Base-by-base conservation (phyloP, 1,140 invertebrate genomes). In the Neotoxoptera formosana region DNA sequence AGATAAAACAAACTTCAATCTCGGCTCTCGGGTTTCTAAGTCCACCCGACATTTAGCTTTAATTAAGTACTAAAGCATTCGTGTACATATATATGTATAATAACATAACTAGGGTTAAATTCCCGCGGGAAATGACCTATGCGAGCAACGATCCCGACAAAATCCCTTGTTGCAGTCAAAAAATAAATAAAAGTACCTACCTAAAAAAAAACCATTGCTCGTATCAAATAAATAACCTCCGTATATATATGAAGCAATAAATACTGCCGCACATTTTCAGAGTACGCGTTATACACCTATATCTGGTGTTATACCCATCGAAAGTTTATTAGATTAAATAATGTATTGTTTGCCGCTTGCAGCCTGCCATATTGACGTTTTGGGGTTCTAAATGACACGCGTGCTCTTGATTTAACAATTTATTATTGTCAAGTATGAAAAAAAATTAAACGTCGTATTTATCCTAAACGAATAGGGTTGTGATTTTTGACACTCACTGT, bases 1-100 rank as follows among this genome's bases (percentile, higher is more conserved):
- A 90, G 89, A 90, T 90, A 90, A 90, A 90, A 90, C 89, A 90
- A 90, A 90, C 89, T 90, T 90, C 89, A 90, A 90, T 90, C 53
- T 60, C 36, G 11, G 53, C 87, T 53, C 8, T 89, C n/a, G 36
- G 51, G 23, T 36, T 90, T 45, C 56, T 45, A 56, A 89, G 51
- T 56, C 51, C 34, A 89, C 34, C 21, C 51, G 34, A 89, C 21
- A 41, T 89, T 89, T 89, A 34, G 34, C 48, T 41, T 89, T 89
- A 89, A 89, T 89, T 89, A 89, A 89, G 48, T 90, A 45, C 36
- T n/a, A n/a, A n/a, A 30, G 36, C 23, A 92, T 92, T 92, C 47
- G 34, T 92, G 34, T 83, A 83, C 36, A 30, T 11, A 36, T n/a
- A 14, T n/a, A 25, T 89, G 34, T 60, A 56, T 81, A 45, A 7